Conservation (phyloP, 2,888 invertebrate species). For the Eucriotettix oculatus region DNA sequence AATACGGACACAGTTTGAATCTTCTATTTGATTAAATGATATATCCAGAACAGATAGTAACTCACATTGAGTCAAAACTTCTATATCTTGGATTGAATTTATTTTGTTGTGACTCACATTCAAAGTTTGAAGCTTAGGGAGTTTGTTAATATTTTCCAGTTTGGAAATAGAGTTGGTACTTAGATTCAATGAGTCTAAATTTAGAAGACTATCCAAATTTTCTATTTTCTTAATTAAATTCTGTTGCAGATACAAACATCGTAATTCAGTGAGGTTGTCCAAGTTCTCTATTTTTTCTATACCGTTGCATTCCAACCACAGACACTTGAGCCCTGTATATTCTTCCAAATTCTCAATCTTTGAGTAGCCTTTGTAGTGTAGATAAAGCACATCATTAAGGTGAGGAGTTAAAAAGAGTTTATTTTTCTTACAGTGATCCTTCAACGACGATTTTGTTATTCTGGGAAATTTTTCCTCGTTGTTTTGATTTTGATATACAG, state of each 20-base stretch:
- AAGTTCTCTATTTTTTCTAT: conserved; percentile 71
- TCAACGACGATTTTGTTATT: conserved; percentile 70
- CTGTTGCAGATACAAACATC: conserved; percentile 75
- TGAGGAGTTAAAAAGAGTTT: conserved; percentile 75
- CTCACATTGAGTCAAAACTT: conserved; percentile 33
- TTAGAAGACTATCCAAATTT: conserved; percentile 53
- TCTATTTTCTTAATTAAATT: conserved; percentile 74
- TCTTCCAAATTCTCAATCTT: conserved; percentile 85
- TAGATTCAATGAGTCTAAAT: conserved; percentile 71
- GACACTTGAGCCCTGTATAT: conserved; percentile 76
- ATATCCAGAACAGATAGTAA: conserved; percentile 71
- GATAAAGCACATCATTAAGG: conserved; percentile 82
- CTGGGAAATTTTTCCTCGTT: conserved; percentile 20
- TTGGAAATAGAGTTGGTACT: conserved; percentile 66
- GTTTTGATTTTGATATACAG: neutral
- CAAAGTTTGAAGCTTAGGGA: conserved; percentile 62
- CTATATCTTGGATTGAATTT: conserved; percentile 28
- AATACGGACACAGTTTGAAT: conserved; percentile 59
- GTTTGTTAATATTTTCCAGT: conserved; percentile 62
- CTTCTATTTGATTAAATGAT: conserved; percentile 74
- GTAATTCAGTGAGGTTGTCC: conserved; percentile 52
- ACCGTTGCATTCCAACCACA: conserved; percentile 88
- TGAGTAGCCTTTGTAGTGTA: conserved; percentile 79
- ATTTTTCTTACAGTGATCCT: conserved; percentile 66
- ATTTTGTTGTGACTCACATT: conserved; percentile 76